Base-by-base conservation (phyloP, 2,888 invertebrate species). In the Zaprionus bogoriensis region DNA sequence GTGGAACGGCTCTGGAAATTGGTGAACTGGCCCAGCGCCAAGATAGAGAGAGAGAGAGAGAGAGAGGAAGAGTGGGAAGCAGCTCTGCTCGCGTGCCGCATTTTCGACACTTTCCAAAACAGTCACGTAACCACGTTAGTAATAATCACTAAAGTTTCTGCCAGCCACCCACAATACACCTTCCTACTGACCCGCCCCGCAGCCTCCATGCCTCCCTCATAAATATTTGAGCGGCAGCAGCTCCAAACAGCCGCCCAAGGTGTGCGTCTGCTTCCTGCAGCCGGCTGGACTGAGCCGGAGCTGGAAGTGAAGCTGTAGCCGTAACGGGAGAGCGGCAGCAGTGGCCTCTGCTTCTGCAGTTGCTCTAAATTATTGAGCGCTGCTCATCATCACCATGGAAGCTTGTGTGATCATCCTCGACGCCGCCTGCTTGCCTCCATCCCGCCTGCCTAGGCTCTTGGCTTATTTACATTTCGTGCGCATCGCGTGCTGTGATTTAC, bases 131-230 rank as follows among this genome's bases (percentile, higher is more conserved):
- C 88, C 82, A 80, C 87, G 88, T 87, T 89, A 90, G 90, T 90
- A 89, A 90, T 90, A 90, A 90, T 90, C 90, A 90, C 90, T 89
- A 89, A 90, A 90, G 88, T 90, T 90, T 87, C 83, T 72, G 57
- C 62, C 59, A 65, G 55, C 60, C 57, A 67, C 63, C 81, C 30
- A 25, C 17, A 6, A 42, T n/a, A 23, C 25, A 23, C 30, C 32
- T 36, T 36, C 14, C 32, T 36, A 32, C 30, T 30, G 30, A 12
- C 14, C 9, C n/a, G 3, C 10, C 10, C 27, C 10, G 3, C 27
- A 10, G 2, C 14, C 32, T 17, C 3, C 32, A 1, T 14, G 3
- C 44, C 41, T 46, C 39, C 55, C 42, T 65, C 75, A 84, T 84
- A 74, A 83, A 86, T 83, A 86, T 84, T 82, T 76, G 30, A 79